Evolutionary conservation across 1,140 invertebrate genomes (phyloP).

Genomic region (Lepidurus arcticus): DNA sequence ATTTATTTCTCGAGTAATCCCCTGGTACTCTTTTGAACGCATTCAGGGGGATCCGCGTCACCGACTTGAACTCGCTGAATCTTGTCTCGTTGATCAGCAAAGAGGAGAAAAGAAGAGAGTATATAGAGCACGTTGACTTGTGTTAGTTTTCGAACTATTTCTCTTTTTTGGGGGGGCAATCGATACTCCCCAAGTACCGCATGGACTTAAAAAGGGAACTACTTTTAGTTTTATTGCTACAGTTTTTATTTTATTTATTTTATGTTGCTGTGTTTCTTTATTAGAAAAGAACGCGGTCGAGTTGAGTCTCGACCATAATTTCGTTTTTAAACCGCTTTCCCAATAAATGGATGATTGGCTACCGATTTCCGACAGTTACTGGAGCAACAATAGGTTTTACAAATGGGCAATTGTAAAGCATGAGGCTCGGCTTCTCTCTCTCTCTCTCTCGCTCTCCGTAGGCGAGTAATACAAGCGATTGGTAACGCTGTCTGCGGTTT

Average conservation of each 20-base stretch:
- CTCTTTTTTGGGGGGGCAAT: background rate
- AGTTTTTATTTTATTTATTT: no score
- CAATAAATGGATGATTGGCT: conserved; percentile 14
- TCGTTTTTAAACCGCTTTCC: conserved; percentile 2
- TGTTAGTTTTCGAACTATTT: background rate
- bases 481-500: conserved; percentile 10
- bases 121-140: background rate
- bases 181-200: background rate
- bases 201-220: no score
- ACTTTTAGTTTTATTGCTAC: no score
- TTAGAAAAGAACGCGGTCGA: background rate
- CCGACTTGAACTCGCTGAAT: background rate
- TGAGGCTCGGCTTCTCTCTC: background rate
- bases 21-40: background rate
- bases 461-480: conserved; percentile 18
- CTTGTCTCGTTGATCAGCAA: background rate
- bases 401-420: conserved; percentile 10
- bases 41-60: background rate
- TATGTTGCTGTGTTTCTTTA: background rate
- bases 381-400: background rate
- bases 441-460: background rate
- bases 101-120: background rate
- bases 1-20: conserved; percentile 2
- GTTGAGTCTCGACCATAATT: conserved; percentile 1
- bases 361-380: conserved; percentile 17